A percentile compares a stretch with the other conserved stretches of the same genome.
Conservation (phyloP, 2,797 vertebrate genomes). For the Morelia viridis region DNA sequence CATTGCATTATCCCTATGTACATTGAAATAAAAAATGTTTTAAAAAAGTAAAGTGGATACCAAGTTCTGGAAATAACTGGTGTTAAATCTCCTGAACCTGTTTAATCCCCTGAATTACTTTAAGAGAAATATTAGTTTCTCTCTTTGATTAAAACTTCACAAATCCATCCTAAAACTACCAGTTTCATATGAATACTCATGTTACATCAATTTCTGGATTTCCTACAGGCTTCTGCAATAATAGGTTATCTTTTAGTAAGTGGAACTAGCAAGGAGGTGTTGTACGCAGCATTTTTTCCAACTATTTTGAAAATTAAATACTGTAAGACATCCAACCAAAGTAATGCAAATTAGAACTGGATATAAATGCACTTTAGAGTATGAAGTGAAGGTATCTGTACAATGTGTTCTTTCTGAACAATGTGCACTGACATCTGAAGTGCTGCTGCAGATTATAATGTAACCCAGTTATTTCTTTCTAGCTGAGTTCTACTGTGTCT, state of each 20-base stretch:
- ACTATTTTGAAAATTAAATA: neutral
- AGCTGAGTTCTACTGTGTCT: neutral
- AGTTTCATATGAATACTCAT: constrained; percentile 3
- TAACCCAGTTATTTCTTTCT: neutral
- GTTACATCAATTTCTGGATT: neutral
- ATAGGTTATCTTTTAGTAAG: neutral
- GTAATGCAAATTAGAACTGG: neutral
- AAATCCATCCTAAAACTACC: neutral
- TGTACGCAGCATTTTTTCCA: neutral
- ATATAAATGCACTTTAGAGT: neutral
- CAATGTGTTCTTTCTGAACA: neutral
- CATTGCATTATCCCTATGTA: neutral
- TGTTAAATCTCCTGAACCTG: neutral
- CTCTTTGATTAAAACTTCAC: neutral
- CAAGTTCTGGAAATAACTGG: neutral
- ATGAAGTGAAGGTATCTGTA: neutral
- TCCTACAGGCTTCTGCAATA: neutral
- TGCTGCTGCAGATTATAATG: neutral
- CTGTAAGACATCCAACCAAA: neutral
- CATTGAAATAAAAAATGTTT: constrained; percentile 29
- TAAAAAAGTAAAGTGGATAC: neutral
- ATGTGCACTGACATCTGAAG: too few species aligned
- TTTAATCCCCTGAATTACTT: neutral
- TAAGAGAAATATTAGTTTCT: neutral
- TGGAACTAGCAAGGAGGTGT: neutral